phyloP scores from a whole-genome alignment of 2,113 vertebrate species.

The Todiramphus chloris region DNA sequence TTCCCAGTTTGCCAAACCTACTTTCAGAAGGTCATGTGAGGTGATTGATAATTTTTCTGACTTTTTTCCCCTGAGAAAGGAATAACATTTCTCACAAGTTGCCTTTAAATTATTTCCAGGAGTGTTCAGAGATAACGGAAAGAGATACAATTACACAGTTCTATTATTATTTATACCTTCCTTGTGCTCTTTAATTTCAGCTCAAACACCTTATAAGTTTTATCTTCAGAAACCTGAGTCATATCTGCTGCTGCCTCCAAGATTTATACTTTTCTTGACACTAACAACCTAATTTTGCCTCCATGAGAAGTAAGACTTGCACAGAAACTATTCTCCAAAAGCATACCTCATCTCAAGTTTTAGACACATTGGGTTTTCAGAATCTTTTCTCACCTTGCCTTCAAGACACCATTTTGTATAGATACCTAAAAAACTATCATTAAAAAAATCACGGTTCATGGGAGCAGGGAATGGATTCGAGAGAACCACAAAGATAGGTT shows the following conservation, averaged over 20 bases:
- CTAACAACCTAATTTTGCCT: neutral
- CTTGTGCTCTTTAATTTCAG: neutral
- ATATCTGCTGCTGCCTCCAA: neutral
- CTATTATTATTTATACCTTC: slow-evolving; percentile 35
- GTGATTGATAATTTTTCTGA: neutral
- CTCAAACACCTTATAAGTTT: neutral
- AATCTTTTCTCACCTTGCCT: neutral
- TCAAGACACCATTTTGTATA: neutral
- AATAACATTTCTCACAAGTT: neutral
- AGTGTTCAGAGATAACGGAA: neutral
- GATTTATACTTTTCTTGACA: neutral
- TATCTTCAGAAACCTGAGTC: neutral
- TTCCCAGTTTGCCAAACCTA: neutral
- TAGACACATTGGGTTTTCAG: neutral
- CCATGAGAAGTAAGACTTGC: neutral
- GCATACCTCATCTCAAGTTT: neutral
- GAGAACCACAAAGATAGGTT: neutral
- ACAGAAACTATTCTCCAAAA: neutral
- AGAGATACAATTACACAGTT: neutral
- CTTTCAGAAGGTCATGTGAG: neutral
- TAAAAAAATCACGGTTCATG: neutral
- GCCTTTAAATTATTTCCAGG: neutral
- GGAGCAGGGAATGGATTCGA: neutral
- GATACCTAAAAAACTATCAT: neutral
- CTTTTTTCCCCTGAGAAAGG: neutral